A percentile compares a stretch with the other conserved stretches of the same genome.
Conservation (phyloP, 2,888 invertebrate genomes). For the Himalopsyche japonica region DNA sequence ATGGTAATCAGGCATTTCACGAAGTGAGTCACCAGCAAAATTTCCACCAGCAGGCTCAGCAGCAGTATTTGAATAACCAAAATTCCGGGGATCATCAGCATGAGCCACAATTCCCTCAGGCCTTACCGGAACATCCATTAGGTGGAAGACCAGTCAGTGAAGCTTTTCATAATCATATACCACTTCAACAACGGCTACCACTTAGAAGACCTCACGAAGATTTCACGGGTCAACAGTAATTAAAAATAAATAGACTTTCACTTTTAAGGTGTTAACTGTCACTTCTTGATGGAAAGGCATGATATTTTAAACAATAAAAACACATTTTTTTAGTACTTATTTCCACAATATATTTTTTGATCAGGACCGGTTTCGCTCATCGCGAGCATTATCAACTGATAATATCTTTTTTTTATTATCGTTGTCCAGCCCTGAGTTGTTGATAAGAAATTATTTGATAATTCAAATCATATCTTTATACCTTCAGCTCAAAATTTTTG, state of each 20-base stretch:
- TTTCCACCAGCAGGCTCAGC: conserved; percentile 2
- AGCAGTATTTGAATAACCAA: conserved; percentile 10
- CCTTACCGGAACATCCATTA: conserved; percentile 29
- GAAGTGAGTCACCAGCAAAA: conserved; percentile 21
- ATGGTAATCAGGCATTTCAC: conserved; percentile 29
- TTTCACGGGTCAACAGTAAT: neutral
- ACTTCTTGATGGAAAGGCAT: too few species aligned
- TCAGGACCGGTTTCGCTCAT: too few species aligned
- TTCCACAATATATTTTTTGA: too few species aligned
- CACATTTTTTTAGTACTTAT: too few species aligned
- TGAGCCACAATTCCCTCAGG: conserved; percentile 34
- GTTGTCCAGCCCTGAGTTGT: too few species aligned
- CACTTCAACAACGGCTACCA: conserved; percentile 54
- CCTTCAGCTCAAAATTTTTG: too few species aligned
- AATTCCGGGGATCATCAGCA: conserved; percentile 28
- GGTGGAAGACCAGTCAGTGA: conserved; percentile 39
- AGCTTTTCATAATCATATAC: conserved; percentile 55
- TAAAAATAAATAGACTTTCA: neutral
- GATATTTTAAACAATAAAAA: too few species aligned
- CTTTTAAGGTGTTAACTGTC: too few species aligned
- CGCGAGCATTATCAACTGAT: too few species aligned
- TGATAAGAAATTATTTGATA: too few species aligned
- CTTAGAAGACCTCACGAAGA: conserved; percentile 40
- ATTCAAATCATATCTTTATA: too few species aligned
- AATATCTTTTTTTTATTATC: too few species aligned